phyloP scores from a whole-genome alignment of 2,888 invertebrate genomes.

The Cheilosia vulpina region DNA sequence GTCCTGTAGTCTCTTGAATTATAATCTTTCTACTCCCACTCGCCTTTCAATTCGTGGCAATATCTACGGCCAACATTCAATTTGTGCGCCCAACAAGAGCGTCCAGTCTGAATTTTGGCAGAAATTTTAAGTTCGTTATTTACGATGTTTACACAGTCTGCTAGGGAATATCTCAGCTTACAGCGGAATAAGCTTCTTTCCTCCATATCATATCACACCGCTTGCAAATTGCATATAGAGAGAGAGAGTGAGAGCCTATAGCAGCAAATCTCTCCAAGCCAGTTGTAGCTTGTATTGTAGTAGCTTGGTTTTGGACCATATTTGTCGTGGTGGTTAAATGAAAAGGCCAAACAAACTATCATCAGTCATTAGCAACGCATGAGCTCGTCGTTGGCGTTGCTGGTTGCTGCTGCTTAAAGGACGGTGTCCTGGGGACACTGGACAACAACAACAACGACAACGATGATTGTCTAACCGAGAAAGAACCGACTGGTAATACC shows the following conservation, averaged over 20 bases:
- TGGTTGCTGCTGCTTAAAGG: not conserved
- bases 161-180: not conserved
- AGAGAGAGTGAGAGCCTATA: not conserved
- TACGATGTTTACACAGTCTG: slow-evolving; percentile 3
- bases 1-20: not conserved
- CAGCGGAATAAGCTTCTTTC: not conserved
- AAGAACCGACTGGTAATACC: not conserved
- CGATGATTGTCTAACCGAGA: slow-evolving; percentile 15
- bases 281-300: not conserved
- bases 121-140: slow-evolving; percentile 6
- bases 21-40: not conserved
- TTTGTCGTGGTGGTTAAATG: not conserved
- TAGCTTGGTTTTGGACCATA: not conserved
- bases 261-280: not conserved
- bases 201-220: not conserved
- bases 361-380: slow-evolving; percentile 29
- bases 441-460: slow-evolving; percentile 2
- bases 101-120: not conserved
- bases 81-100: not conserved
- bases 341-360: slow-evolving; percentile 11
- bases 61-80: slow-evolving; percentile 8
- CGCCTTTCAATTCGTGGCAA: not conserved
- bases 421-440: slow-evolving; percentile 3
- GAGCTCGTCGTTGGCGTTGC: not conserved
- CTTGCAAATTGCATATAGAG: not conserved